Evolutionary conservation across 1,140 invertebrate genomes (phyloP).

Genomic region (Elymnias hypermnestra): DNA sequence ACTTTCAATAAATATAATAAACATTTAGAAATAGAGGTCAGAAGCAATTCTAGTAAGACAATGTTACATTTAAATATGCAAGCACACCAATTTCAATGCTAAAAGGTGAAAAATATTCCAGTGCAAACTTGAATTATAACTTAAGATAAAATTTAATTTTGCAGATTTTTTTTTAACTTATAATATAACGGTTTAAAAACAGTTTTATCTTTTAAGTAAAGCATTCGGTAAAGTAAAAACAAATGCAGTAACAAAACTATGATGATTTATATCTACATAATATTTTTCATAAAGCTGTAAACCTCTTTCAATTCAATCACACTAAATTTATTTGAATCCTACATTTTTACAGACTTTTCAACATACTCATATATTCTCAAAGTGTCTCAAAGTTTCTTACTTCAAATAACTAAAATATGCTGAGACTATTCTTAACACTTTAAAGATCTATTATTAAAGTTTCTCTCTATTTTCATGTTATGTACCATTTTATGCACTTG

Average conservation of each 20-base stretch:
- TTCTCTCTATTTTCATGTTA: slow-evolving; percentile 20
- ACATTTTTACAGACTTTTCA: slow-evolving; percentile 35
- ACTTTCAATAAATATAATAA: neutral
- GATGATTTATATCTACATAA: neutral
- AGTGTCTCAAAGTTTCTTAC: slow-evolving; percentile 36
- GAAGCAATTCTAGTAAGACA: no score
- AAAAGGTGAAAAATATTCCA: neutral
- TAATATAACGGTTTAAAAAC: neutral
- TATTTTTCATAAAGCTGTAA: slow-evolving; percentile 33
- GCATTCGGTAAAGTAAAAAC: neutral
- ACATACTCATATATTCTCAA: slow-evolving; percentile 37
- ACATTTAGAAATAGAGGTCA: neutral
- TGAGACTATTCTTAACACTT: slow-evolving; percentile 33
- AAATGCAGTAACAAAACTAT: neutral
- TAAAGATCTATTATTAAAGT: slow-evolving; percentile 10
- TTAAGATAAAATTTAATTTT: neutral
- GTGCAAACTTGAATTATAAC: neutral
- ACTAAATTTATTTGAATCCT: slow-evolving; percentile 39
- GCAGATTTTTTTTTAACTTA: neutral
- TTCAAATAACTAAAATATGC: slow-evolving; percentile 53
- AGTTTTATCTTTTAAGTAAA: neutral
- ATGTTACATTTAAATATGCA: no score
- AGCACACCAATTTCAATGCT: neutral
- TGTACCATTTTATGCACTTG: slow-evolving; percentile 20
- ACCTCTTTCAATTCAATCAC: slow-evolving; percentile 36